These are phyloP conservation scores for Xiphophorus couchianus DNA, from an alignment of 2,113 vertebrate species.

Conservation along the genomic window DNA sequence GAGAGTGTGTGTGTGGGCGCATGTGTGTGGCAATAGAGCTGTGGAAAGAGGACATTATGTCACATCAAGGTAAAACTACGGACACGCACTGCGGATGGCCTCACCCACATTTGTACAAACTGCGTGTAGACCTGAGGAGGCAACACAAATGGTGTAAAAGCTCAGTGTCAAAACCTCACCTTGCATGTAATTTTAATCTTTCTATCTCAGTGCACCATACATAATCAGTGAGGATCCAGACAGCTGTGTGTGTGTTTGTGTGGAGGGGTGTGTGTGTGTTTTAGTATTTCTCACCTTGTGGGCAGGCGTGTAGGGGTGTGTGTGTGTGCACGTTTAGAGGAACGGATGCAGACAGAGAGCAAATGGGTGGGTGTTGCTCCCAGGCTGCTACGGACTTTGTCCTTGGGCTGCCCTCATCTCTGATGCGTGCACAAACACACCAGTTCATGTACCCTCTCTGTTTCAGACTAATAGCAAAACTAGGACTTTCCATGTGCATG, in stretches of 20 bases:
- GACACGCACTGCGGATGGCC: slow-evolving; percentile 69
- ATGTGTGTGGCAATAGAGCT: slow-evolving; percentile 35
- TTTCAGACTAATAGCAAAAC: slow-evolving; percentile 49
- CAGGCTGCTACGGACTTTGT: slow-evolving; percentile 72
- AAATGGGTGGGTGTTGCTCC: slow-evolving; percentile 63
- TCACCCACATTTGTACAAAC: slow-evolving; percentile 66
- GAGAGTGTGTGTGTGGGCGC: neutral
- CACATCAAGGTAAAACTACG: slow-evolving; percentile 70
- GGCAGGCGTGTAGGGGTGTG: slow-evolving; percentile 25
- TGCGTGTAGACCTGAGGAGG: slow-evolving; percentile 43
- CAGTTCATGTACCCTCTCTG: slow-evolving; percentile 58
- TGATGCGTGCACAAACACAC: slow-evolving; percentile 63
- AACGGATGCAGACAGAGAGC: slow-evolving; percentile 48
- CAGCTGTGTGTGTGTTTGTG: slow-evolving; percentile 40
- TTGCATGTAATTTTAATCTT: slow-evolving; percentile 66
- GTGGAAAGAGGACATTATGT: slow-evolving; percentile 65
- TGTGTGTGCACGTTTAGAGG: slow-evolving; percentile 22
- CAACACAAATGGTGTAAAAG: slow-evolving; percentile 26
- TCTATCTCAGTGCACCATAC: slow-evolving; percentile 57
- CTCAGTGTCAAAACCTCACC: slow-evolving; percentile 57
- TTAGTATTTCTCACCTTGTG: slow-evolving; percentile 2
- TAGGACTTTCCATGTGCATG: slow-evolving; percentile 39
- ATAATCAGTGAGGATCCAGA: slow-evolving; percentile 58
- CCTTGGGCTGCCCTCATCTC: slow-evolving; percentile 81
- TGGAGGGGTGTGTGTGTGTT: slow-evolving; percentile 26